Base-by-base conservation (phyloP, 2,797 vertebrate genomes). In the Pipistrellus nathusii region DNA sequence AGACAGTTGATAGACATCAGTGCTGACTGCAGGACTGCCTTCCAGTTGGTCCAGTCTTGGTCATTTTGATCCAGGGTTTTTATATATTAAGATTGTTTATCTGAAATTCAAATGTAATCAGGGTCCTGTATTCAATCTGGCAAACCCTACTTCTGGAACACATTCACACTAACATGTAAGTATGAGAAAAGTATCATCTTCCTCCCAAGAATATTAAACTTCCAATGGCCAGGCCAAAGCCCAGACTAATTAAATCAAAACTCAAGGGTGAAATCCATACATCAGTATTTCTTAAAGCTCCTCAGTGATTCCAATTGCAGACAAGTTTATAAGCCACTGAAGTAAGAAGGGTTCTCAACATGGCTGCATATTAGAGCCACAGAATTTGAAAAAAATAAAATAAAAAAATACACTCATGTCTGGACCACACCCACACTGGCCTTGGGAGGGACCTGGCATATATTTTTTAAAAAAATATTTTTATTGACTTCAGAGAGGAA, bases 281-380 rank as follows among this genome's bases (percentile, higher is more conserved):
- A 72, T 59, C 75, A 66, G 62, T 59, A 76, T 88, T 92, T 32
- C 92, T 87, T 94, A 68, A 92, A 69, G 71, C 32, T 95, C 72
- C 66, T 69, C 66, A 25, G 55, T 38, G 90, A 94, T 23, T 94
- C 38, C 53, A 85, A 18, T n/a, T 66, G 25, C 27, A 84, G 75
- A 46, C 27, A 85, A 27, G n/a, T 85, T 44, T 87, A 41, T 59
- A 82, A 84, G 84, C 53, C 30, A 92, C 44, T n/a, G n/a, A 90
- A 59, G 11, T 81, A 68, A 85, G 44, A 41, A 90, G 71, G 44
- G 14, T 83, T 94, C 81, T 71, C 64, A 87, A 51, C 5, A 41
- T 12, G 13, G 64, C 51, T 86, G 25, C 32, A 75, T 17, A 20
- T 30, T 32, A 59, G 64, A 85, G 30, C 13, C 32, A 85, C 59